Conservation (phyloP, 2,797 vertebrate genomes). For the Pogoniulus pusillus region DNA sequence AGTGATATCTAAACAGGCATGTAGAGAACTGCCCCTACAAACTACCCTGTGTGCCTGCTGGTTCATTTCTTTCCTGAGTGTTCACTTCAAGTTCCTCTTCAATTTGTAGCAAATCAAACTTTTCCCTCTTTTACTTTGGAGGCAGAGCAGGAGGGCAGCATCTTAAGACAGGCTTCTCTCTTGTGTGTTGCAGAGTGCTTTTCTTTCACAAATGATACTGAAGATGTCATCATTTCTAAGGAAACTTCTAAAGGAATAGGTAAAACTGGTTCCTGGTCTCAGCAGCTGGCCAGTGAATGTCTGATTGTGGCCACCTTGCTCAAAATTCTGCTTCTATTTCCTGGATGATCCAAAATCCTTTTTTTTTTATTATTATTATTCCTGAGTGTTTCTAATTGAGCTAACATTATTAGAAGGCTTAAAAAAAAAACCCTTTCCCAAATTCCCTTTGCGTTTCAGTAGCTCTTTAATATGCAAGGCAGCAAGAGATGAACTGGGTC, state of each 20-base stretch:
- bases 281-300: neutral
- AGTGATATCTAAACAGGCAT: neutral
- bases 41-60: neutral
- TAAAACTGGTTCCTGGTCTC: neutral
- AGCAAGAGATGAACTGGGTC: slow-evolving; percentile 79
- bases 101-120: neutral
- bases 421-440: slow-evolving; percentile 50
- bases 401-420: slow-evolving; percentile 77
- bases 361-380: slow-evolving; percentile 17
- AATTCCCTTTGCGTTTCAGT: slow-evolving; percentile 81
- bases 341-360: slow-evolving; percentile 41
- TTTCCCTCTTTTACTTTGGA: neutral
- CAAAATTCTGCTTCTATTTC: slow-evolving; percentile 29
- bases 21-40: neutral
- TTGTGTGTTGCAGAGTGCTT: rapidly evolving
- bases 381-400: slow-evolving; percentile 76
- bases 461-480: slow-evolving; percentile 84
- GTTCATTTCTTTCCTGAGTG: neutral
- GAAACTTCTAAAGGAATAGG: neutral
- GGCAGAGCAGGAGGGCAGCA: neutral
- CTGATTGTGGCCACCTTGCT: neutral
- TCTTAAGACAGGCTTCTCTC: neutral
- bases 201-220: neutral
- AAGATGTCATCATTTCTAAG: neutral
- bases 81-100: neutral